Evolutionary conservation across 2,888 invertebrate genomes (phyloP).

Genomic region (Thumatha senex): DNA sequence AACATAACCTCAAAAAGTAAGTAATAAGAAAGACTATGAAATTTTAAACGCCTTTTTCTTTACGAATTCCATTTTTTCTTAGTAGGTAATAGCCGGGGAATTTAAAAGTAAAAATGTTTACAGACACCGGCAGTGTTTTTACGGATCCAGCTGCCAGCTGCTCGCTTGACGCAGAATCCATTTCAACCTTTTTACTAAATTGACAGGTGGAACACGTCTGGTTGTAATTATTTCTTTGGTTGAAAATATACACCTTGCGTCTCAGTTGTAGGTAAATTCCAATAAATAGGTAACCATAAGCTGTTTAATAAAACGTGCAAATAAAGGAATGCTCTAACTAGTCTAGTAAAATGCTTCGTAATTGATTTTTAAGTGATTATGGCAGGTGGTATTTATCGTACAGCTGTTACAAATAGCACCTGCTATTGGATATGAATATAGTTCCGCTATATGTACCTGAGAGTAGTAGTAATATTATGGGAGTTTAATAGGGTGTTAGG

Average conservation of each 20-base stretch:
- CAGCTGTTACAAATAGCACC: conserved; percentile 17
- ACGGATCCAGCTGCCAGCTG: conserved; percentile 23
- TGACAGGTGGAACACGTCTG: conserved; percentile 28
- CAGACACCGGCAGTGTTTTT: conserved; percentile 5
- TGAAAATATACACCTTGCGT: background rate
- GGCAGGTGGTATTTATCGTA: conserved; percentile 18
- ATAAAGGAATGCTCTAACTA: conserved; percentile 2
- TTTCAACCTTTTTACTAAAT: conserved; percentile 10
- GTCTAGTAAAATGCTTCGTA: conserved; percentile 20
- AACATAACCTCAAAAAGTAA: conserved; percentile 8
- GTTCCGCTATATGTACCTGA: background rate
- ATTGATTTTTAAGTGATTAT: conserved; percentile 29
- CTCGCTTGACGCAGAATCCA: conserved; percentile 5
- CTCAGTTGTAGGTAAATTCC: too few relatives aligned
- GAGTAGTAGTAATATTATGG: too few relatives aligned
- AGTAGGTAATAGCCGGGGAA: conserved; percentile 9
- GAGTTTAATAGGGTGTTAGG: too few relatives aligned
- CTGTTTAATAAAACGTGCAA: conserved; percentile 10
- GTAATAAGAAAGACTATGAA: conserved; percentile 4
- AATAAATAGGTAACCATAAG: conserved; percentile 2
- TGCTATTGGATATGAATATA: background rate
- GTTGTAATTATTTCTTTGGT: conserved; percentile 14
- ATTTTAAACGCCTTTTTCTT: conserved; percentile 12
- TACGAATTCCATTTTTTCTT: conserved; percentile 10
- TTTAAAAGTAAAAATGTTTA: conserved; percentile 11